These are phyloP conservation scores for Zosterops japonicus DNA, from an alignment of 2,113 vertebrate genomes.

Conservation along the genomic window DNA sequence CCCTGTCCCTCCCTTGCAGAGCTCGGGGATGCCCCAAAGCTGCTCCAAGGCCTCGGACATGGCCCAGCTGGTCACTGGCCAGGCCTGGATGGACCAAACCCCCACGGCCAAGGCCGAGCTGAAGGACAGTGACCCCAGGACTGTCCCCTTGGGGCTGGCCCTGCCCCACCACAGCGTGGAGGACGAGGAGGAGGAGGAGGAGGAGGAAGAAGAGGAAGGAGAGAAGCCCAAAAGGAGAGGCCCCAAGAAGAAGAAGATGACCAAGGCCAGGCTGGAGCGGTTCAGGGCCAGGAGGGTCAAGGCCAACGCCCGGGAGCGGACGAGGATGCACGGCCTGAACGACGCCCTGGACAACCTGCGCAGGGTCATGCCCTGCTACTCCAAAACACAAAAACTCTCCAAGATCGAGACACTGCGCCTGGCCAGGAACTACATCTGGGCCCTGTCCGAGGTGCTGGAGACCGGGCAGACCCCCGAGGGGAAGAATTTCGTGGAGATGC, in stretches of 20 bases:
- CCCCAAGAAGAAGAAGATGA: constrained; percentile 99
- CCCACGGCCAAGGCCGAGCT: constrained; percentile 80
- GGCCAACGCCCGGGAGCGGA: constrained; percentile 92
- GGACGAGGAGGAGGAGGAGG: constrained; percentile 58
- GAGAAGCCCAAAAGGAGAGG: constrained; percentile 89
- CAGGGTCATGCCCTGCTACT: constrained; percentile 96
- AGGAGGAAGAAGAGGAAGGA: constrained; percentile 76
- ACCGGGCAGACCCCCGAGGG: constrained; percentile 88
- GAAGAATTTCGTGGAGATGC: constrained; percentile 91
- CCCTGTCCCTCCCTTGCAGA: constrained; percentile 62
- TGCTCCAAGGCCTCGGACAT: constrained; percentile 78
- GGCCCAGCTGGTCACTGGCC: constrained; percentile 80
- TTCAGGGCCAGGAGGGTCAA: constrained; percentile 89
- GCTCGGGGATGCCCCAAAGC: constrained; percentile 83
- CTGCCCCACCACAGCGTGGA: constrained; percentile 72
- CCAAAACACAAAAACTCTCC: constrained; percentile 96
- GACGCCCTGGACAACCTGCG: constrained; percentile 92
- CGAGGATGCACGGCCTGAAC: constrained; percentile 93
- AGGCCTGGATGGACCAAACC: constrained; percentile 83
- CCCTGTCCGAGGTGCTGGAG: constrained; percentile 93
- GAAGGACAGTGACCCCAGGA: constrained; percentile 77
- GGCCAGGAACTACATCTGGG: constrained; percentile 97
- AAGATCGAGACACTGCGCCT: constrained; percentile 95
- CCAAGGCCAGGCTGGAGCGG: constrained; percentile 91
- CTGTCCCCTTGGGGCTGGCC: constrained; percentile 68